phyloP scores from a whole-genome alignment of 2,888 invertebrate genomes.

The Gymnosoma rotundatum region DNA sequence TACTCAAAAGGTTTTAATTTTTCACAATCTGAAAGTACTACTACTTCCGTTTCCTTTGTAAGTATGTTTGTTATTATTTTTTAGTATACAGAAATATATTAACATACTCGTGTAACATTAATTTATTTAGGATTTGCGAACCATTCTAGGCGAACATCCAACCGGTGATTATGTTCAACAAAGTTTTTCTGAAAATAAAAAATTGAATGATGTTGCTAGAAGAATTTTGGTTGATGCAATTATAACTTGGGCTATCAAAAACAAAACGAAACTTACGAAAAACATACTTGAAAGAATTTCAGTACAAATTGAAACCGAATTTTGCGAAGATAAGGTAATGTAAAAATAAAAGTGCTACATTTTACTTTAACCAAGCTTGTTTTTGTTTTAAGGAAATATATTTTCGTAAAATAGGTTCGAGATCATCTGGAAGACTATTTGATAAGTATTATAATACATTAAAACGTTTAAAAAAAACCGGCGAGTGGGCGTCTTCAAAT shows the following conservation, averaged over 20 bases:
- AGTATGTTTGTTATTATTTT: not conserved
- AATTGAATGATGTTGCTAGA: slow-evolving; percentile 10
- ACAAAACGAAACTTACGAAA: slow-evolving; percentile 4
- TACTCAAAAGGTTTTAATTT: not conserved
- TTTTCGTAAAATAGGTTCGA: slow-evolving; percentile 24
- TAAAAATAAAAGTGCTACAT: not conserved
- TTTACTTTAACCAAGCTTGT: not conserved
- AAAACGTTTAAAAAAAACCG: slow-evolving; percentile 16
- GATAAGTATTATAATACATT: slow-evolving; percentile 27
- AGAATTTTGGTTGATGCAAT: slow-evolving; percentile 19
- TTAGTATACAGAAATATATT: not conserved
- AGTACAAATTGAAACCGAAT: slow-evolving; percentile 7
- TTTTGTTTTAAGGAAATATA: slow-evolving; percentile 9
- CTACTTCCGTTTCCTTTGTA: not conserved
- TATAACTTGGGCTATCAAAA: slow-evolving; percentile 19
- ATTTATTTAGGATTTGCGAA: slow-evolving; percentile 2
- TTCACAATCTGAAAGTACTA: not conserved
- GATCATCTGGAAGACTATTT: slow-evolving; percentile 15
- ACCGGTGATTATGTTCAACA: slow-evolving; percentile 4
- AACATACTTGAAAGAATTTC: slow-evolving; percentile 5
- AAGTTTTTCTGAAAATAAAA: slow-evolving; percentile 21
- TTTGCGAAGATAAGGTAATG: slow-evolving; percentile 28
- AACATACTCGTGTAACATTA: not conserved
- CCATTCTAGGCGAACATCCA: slow-evolving; percentile 7
- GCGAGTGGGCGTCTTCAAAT: not conserved